Conservation (phyloP, 2,888 invertebrate species). For the Smittia sp. region DNA sequence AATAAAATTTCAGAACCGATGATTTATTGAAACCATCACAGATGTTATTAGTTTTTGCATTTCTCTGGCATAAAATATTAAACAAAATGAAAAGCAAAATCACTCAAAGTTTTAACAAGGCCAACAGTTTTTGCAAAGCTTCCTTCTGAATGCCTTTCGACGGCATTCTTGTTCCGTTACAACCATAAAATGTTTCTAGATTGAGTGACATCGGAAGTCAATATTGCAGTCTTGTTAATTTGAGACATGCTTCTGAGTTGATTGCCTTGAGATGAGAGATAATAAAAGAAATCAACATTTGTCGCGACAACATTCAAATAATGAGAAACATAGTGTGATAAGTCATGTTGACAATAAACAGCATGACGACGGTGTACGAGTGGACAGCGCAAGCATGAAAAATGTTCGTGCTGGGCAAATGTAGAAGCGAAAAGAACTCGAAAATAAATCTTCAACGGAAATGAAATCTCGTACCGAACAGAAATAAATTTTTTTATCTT, state of each 20-base stretch:
- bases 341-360: constrained; percentile 43
- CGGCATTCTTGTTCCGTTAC: no score
- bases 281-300: constrained; percentile 47
- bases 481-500: constrained; percentile 14
- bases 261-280: no score
- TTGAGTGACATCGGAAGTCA: no score
- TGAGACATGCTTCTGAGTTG: no score
- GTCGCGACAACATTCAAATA: constrained; percentile 53
- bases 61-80: no score
- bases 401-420: background rate
- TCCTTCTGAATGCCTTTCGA: no score
- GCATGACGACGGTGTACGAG: constrained; percentile 7
- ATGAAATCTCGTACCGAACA: background rate
- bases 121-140: no score
- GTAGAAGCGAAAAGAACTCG: constrained; percentile 30
- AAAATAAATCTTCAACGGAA: constrained; percentile 20
- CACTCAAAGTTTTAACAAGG: no score
- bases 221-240: no score
- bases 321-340: constrained; percentile 53
- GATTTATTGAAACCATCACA: constrained; percentile 24
- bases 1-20: constrained; percentile 16
- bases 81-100: no score
- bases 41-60: background rate
- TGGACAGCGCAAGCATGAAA: background rate
- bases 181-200: no score